A percentile compares a stretch with the other conserved stretches of the same genome.
Evolutionary conservation across 2,113 vertebrate species (phyloP).

Genomic region (Larimichthys crocea): DNA sequence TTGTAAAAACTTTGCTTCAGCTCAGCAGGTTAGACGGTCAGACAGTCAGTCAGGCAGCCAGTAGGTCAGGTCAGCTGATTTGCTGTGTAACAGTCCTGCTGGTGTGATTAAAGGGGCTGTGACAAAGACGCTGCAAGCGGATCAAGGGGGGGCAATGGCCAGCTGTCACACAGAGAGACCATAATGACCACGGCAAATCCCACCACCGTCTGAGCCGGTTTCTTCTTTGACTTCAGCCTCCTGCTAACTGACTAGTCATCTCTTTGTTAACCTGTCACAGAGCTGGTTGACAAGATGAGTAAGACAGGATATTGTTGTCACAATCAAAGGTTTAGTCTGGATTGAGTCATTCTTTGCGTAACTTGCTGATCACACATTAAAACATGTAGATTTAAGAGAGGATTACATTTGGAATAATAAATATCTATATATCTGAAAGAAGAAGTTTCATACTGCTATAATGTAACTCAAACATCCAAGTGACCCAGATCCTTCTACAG

Average conservation of each 20-base stretch:
- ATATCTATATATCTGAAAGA: background rate
- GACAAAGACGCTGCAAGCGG: constrained; percentile 76
- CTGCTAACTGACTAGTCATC: constrained; percentile 75
- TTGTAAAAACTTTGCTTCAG: constrained; percentile 12
- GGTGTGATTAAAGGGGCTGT: constrained; percentile 75
- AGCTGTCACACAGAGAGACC: constrained; percentile 77
- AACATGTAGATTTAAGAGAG: constrained; percentile 8
- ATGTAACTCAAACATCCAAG: background rate
- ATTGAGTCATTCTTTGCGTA: constrained; percentile 39
- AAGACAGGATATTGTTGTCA: constrained; percentile 45
- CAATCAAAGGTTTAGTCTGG: constrained; percentile 55
- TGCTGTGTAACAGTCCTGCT: constrained; percentile 72
- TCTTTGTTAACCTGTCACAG: constrained; percentile 77
- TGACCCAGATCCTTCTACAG: too few species aligned
- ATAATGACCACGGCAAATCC: constrained; percentile 75
- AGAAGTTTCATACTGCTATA: background rate
- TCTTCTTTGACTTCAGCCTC: constrained; percentile 70
- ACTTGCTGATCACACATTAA: constrained; percentile 8
- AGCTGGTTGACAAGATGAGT: constrained; percentile 70
- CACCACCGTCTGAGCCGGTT: constrained; percentile 61
- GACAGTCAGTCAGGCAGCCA: constrained; percentile 32
- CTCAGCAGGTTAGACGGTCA: constrained; percentile 37
- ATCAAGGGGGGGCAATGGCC: constrained; percentile 59
- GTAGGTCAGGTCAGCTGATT: constrained; percentile 74
- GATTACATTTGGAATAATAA: constrained; percentile 11